Percentiles rank a stretch among this genome's conserved stretches.
Conservation (phyloP, 2,797 vertebrate genomes). For the Mus caroli region DNA sequence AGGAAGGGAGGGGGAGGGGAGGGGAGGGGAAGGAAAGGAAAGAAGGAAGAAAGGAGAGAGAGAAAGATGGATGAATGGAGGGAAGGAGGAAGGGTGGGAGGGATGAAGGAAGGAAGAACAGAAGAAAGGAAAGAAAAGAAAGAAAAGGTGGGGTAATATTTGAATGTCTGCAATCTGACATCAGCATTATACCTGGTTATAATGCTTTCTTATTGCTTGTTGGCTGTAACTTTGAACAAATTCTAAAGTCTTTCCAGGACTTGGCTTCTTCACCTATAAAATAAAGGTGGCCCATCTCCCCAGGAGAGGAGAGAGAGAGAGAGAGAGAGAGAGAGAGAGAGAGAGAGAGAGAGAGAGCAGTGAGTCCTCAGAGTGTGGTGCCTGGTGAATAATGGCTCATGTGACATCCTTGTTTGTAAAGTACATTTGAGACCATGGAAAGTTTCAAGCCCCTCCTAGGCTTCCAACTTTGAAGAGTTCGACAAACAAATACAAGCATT, state of each 20-base stretch:
- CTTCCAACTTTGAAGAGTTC: constrained; percentile 57
- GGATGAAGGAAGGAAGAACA: not conserved
- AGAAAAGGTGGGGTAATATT: not conserved
- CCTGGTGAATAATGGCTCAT: not conserved
- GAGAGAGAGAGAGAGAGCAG: not conserved
- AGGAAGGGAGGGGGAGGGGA: no score
- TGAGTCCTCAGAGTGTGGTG: not conserved
- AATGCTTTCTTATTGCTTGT: not conserved
- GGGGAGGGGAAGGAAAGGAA: not conserved
- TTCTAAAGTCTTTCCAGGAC: constrained; percentile 18
- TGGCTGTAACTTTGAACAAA: constrained; percentile 1
- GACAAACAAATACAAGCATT: constrained; percentile 64
- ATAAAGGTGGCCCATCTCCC: not conserved
- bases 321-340: not conserved
- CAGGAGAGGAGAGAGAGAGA: not conserved
- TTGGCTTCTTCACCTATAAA: constrained; percentile 40
- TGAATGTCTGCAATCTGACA: not conserved
- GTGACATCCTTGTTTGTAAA: constrained; percentile 27
- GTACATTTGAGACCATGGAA: constrained; percentile 56
- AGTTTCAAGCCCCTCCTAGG: constrained; percentile 63
- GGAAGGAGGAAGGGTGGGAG: not conserved
- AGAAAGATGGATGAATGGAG: no score
- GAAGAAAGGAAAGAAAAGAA: not conserved
- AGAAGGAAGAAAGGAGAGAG: not conserved
- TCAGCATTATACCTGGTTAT: not conserved